A percentile compares a stretch with the other conserved stretches of the same genome.
phyloP scores from a whole-genome alignment of 2,888 invertebrate genomes.

The Pherbina coryleti region DNA sequence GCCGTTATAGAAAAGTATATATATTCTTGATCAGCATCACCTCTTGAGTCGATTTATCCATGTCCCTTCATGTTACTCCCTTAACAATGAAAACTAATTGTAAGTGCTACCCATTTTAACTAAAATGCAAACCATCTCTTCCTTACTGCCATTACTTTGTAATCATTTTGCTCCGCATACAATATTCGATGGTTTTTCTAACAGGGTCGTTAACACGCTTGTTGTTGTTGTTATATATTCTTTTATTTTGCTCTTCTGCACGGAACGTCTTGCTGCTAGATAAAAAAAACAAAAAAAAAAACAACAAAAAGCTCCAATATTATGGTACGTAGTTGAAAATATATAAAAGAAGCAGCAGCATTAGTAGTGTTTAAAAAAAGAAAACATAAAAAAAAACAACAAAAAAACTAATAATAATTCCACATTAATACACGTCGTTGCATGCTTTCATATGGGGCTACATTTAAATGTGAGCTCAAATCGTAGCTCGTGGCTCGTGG shows the following conservation, averaged over 20 bases:
- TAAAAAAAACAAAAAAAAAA: too few species aligned
- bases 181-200: too few species aligned
- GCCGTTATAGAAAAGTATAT: too few species aligned
- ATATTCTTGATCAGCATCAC: too few species aligned
- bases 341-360: background rate
- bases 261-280: background rate
- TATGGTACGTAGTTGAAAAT: constrained; percentile 5
- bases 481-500: constrained; percentile 69
- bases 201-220: background rate
- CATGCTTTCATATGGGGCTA: constrained; percentile 15
- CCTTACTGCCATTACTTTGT: too few species aligned
- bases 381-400: background rate
- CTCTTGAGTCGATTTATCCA: too few species aligned
- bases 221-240: background rate
- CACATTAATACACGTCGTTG: constrained; percentile 24
- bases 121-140: too few species aligned
- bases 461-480: constrained; percentile 44
- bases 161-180: too few species aligned
- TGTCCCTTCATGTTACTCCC: too few species aligned
- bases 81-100: too few species aligned
- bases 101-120: too few species aligned
- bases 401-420: constrained; percentile 23
- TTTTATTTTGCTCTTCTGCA: background rate
- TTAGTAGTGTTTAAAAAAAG: background rate
- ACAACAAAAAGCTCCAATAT: background rate